Base-by-base conservation (phyloP, 2,888 invertebrate genomes). In the Cantharis rustica region DNA sequence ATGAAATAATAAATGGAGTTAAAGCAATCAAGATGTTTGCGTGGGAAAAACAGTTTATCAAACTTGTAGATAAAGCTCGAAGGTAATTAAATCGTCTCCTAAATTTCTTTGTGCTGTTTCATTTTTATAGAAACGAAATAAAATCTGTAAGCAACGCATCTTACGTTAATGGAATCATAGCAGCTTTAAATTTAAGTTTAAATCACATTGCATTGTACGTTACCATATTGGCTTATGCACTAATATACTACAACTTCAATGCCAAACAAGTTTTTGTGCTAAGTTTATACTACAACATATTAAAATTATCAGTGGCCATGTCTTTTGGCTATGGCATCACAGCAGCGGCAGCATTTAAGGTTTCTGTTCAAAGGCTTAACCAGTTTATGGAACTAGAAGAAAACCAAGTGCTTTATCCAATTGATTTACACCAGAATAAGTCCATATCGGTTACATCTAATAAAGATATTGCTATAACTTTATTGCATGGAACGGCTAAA, bases 1-100 rank as follows among this genome's bases (percentile, higher is more conserved):
- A 95, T 84, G 98, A 98, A 88, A 93, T 96, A 63, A 92, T 96
- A 47, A 92, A 92, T 10, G 96, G 95, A 0, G 96, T 96, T 84
- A 92, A 95, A 84, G 95, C 96, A 13, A 95, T 96, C 84, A 97
- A 87, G 92, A 92, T 66, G 64, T 66, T 20, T 3, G 23, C 64
- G 9, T 66, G 64, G 64, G 64, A 66, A 23, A 66, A 66, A 81
- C 94, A 95, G 0, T 96, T 96, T 84, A 93, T 93, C 2, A 90
- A 92, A 72, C 88, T 95, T 11, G 93, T 96, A 10, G 92, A 91
- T 73, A 89, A 91, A 79, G 93, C 95, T 0, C 90, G 96, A 86
- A 93, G 91, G 95, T 95, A 88, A 89, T 91, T 16, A 47, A n/a
- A 15, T 66, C 13, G n/a, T 20, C 0, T 66, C 10, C n/a, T 20